Conservation (phyloP, 2,113 vertebrate genomes). For the Eudyptes chrysolophus region DNA sequence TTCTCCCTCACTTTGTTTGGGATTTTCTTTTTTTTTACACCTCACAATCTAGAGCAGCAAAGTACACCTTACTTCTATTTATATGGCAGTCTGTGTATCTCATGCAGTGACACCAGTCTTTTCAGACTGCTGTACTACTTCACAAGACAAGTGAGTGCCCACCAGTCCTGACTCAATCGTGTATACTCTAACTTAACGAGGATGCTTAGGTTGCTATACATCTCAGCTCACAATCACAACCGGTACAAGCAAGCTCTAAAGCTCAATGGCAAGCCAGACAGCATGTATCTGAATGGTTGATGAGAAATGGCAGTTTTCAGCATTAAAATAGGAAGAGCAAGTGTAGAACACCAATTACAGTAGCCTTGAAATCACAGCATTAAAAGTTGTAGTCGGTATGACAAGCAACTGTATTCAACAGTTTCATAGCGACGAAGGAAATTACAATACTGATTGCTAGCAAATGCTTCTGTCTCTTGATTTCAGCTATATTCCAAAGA, state of each 20-base stretch:
- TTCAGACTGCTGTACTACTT: not conserved
- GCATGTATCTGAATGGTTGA: not conserved
- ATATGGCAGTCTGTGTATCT: not conserved
- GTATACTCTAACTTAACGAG: not conserved
- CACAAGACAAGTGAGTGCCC: not conserved
- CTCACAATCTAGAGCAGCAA: not conserved
- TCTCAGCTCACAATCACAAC: not conserved
- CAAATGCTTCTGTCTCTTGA: not conserved
- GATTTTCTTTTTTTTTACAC: not conserved
- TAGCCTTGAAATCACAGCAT: slow-evolving; percentile 46
- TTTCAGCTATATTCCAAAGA: not conserved
- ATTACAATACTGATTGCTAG: not conserved
- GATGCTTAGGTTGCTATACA: not conserved
- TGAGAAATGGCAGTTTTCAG: not conserved
- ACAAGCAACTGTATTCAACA: not conserved
- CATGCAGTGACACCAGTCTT: not conserved
- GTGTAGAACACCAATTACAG: not conserved
- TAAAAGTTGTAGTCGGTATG: not conserved
- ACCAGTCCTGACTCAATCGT: accelerated
- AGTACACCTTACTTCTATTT: not conserved
- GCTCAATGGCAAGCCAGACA: not conserved
- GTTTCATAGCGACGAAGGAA: not conserved
- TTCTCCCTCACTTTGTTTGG: not conserved
- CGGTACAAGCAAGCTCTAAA: not conserved
- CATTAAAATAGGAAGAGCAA: not conserved